phyloP scores from a whole-genome alignment of 2,113 vertebrate species.

The Pluvialis apricaria region DNA sequence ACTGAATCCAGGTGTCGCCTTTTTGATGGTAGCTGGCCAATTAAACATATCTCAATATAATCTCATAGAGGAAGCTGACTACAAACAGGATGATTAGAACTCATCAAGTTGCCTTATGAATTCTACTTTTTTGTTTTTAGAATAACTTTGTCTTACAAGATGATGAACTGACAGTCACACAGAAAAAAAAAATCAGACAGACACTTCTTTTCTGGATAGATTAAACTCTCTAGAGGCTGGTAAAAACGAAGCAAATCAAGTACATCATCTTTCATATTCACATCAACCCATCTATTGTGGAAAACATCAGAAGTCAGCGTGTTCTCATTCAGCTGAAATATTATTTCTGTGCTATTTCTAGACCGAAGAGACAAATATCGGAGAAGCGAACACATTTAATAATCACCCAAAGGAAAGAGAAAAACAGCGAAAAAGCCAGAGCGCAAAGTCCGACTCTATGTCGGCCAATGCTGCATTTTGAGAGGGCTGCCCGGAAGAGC shows the following conservation, averaged over 20 bases:
- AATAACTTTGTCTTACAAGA: constrained; percentile 25
- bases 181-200: constrained; percentile 31
- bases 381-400: not conserved
- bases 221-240: constrained; percentile 43
- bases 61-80: not conserved
- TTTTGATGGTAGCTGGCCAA: not conserved
- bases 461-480: not conserved
- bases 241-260: constrained; percentile 51
- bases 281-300: constrained; percentile 54
- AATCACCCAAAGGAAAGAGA: not conserved
- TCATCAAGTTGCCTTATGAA: not conserved
- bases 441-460: not conserved
- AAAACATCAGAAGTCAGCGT: constrained; percentile 58
- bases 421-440: not conserved
- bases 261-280: constrained; percentile 58
- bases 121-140: constrained; percentile 1
- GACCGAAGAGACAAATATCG: constrained; percentile 1
- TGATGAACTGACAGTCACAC: constrained; percentile 43
- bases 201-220: constrained; percentile 57
- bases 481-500: not conserved
- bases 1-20: not conserved
- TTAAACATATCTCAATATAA: not conserved
- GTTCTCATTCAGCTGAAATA: constrained; percentile 50
- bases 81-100: constrained; percentile 1
- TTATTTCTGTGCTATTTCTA: constrained; percentile 58